Conservation (phyloP, 2,888 invertebrate species). For the Rhagium mordax region DNA sequence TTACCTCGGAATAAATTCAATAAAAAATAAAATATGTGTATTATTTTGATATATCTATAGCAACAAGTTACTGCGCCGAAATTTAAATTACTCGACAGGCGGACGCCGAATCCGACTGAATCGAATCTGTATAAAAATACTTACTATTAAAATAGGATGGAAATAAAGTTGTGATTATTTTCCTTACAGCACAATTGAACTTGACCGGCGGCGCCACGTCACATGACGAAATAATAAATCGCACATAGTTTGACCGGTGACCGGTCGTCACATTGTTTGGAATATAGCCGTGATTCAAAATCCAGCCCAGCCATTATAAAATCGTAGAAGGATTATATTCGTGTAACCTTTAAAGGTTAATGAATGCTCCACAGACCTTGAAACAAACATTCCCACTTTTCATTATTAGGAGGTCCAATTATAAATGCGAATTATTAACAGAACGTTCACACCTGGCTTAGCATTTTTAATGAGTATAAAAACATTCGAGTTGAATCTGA, state of each 20-base stretch:
- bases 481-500: conserved; percentile 33
- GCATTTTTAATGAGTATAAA: conserved; percentile 51
- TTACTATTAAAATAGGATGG: background rate
- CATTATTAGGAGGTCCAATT: conserved; percentile 56
- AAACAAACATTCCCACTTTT: conserved; percentile 58
- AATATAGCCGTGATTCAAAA: conserved; percentile 11
- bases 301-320: conserved; percentile 19
- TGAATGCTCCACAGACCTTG: conserved; percentile 68
- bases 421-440: conserved; percentile 64
- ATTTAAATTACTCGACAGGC: background rate
- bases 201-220: conserved; percentile 23
- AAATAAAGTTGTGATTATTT: conserved; percentile 22
- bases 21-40: too few relatives aligned
- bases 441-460: conserved; percentile 62
- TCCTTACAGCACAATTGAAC: conserved; percentile 17
- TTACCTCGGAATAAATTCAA: too few relatives aligned
- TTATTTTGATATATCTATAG: background rate
- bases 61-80: conserved; percentile 26
- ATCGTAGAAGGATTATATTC: conserved; percentile 28
- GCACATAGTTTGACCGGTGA: conserved; percentile 17
- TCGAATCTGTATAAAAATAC: background rate
- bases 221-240: conserved; percentile 14
- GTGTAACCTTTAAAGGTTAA: conserved; percentile 68
- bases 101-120: background rate
- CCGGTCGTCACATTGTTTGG: background rate